These are phyloP conservation scores for Diplolepis rosae DNA, from an alignment of 2,888 invertebrate genomes.

Conservation along the genomic window DNA sequence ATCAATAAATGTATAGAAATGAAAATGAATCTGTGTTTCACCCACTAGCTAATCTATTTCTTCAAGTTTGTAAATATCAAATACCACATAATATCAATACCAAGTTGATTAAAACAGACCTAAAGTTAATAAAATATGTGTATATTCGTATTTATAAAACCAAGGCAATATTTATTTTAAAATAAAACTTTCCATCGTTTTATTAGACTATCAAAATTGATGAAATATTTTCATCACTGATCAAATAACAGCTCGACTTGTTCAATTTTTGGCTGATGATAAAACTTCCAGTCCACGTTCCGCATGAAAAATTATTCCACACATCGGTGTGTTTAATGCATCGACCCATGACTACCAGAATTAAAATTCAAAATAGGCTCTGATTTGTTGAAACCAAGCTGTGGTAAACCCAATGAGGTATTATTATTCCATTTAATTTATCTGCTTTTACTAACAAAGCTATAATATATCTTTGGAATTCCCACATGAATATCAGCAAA, in stretches of 20 bases:
- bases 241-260: neutral
- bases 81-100: too few relatives aligned
- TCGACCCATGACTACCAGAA: neutral
- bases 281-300: too few relatives aligned
- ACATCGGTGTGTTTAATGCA: neutral
- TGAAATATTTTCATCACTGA: neutral
- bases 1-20: neutral
- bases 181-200: neutral
- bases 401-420: neutral
- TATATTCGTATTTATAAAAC: neutral
- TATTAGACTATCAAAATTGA: neutral
- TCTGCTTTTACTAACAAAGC: neutral
- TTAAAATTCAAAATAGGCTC: neutral
- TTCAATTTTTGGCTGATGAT: neutral
- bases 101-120: too few relatives aligned
- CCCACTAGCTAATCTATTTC: too few relatives aligned
- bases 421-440: slow-evolving; percentile 11
- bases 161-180: neutral
- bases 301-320: neutral
- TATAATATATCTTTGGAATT: neutral
- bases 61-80: too few relatives aligned
- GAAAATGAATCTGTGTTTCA: too few relatives aligned
- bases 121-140: neutral
- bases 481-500: neutral
- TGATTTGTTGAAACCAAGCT: neutral